Conservation (phyloP, 2,888 invertebrate genomes). For the Gymnoscelis rufifasciata region DNA sequence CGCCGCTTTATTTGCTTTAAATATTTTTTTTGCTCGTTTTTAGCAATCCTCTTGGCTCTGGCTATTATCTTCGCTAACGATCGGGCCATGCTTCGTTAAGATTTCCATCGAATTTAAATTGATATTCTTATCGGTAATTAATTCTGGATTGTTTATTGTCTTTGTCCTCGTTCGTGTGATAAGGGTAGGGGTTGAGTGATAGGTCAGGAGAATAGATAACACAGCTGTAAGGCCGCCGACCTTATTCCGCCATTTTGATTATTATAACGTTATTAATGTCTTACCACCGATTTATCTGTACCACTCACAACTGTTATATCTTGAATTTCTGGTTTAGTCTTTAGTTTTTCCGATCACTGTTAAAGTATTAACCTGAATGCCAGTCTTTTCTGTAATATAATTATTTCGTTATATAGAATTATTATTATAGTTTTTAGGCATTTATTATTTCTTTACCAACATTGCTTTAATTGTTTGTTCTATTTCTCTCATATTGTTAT, state of each 20-base stretch:
- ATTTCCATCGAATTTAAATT: constrained; percentile 66
- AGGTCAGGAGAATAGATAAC: constrained; percentile 68
- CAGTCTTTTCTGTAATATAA: neutral
- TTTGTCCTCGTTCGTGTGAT: constrained; percentile 69
- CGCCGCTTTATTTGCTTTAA: constrained; percentile 74
- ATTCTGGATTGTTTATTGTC: constrained; percentile 59
- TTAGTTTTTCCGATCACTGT: neutral
- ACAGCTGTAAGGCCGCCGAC: constrained; percentile 63
- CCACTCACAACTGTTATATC: neutral
- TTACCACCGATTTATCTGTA: neutral
- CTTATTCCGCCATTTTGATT: constrained; percentile 30
- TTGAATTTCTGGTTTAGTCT: neutral
- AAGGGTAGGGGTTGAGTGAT: constrained; percentile 62
- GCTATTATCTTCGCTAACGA: constrained; percentile 73
- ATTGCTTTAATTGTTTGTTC: constrained; percentile 2
- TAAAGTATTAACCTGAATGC: neutral
- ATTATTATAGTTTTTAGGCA: neutral
- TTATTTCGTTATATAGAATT: no score
- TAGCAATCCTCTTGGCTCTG: constrained; percentile 52
- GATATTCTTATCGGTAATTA: constrained; percentile 58
- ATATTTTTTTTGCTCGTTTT: constrained; percentile 72
- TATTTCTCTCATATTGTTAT: constrained; percentile 26
- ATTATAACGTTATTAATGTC: neutral
- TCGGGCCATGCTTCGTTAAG: constrained; percentile 67
- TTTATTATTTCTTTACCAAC: no score